Evolutionary conservation across 2,888 invertebrate genomes (phyloP), one percentile per base, ranked within the genome.

Genomic region (Eupelmus urozonus): DNA sequence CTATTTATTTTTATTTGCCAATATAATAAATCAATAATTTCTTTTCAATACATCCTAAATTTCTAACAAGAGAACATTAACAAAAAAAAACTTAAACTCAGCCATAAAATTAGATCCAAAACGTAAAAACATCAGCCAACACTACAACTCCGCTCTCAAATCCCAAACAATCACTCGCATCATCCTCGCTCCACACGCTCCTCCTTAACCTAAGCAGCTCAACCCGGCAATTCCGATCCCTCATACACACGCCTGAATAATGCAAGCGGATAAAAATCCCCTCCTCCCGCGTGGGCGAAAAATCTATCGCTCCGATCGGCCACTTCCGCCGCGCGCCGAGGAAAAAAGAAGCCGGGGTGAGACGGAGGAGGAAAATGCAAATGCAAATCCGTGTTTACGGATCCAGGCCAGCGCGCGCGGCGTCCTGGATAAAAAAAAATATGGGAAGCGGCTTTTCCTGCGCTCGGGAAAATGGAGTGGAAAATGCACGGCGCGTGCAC

Each of bases 351-450:
- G 2, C 49, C 9, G 49, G n/a, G 9, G 49, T 49, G n/a, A 34
- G 49, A 13, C 11, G 9, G 51, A 11, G 7, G 3, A 25, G 40
- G 49, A 72, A 40, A 62, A 72, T 53, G 71, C 40, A 53, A 53
- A 72, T 62, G 51, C 53, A 23, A 53, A 49, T 49, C 34, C 25
- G 40, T 18, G 40, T 0, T 45, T 4, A 7, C 34, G 45, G 59
- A 62, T 72, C 49, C 62, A 72, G 71, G 71, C 53, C 72, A 72
- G 53, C 25, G 51, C 49, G 51, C 34, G 9, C 16, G 16, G 16
- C 40, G 40, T 13, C 57, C 69, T 42, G 57, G 16, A 72, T 45
- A 59, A 29, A 59, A 20, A 18, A 25, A 57, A 16, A 63, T 11
- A 23, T n/a, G n/a, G 11, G 18, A n/a, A 11, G 18, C 5, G 18